These are phyloP conservation scores for Cassiopea andromeda DNA, from an alignment of 30 jellyfish, hydroid and myxozoan species.

Conservation along the genomic window DNA sequence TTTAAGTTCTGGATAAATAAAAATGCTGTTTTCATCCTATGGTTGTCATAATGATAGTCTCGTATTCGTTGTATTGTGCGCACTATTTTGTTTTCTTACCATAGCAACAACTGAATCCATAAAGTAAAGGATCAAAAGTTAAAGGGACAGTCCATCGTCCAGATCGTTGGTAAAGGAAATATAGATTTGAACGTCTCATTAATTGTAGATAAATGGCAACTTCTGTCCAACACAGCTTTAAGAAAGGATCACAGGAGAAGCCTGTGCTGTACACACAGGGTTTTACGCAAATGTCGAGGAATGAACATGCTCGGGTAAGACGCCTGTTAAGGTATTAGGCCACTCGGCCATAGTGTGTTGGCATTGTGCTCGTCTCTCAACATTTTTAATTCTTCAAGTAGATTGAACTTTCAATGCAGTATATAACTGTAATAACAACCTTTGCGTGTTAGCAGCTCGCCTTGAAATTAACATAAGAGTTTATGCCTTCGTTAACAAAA, in stretches of 20 bases:
- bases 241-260: conserved; percentile 46
- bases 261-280: conserved; percentile 80
- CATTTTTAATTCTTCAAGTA: not conserved
- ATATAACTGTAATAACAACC: no score
- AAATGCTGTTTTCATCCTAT: no score
- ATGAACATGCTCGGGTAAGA: conserved; percentile 84
- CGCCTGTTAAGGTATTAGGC: not conserved
- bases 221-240: conserved; percentile 40
- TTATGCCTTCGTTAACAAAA: no score
- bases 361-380: not conserved
- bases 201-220: conserved; percentile 30
- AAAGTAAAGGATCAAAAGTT: conserved; percentile 20
- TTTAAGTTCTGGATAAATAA: not conserved
- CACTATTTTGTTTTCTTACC: not conserved
- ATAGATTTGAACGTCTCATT: not conserved
- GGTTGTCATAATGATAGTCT: conserved; percentile 12
- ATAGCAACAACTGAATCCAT: conserved; percentile 44
- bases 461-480: no score
- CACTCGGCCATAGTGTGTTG: not conserved
- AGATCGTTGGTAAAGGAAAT: not conserved
- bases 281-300: conserved; percentile 81
- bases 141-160: not conserved
- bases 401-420: no score
- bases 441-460: no score
- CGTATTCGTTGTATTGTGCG: conserved; percentile 10